Evolutionary conservation across 2,888 invertebrate genomes (phyloP).

Genomic region (Melanargia galathea): DNA sequence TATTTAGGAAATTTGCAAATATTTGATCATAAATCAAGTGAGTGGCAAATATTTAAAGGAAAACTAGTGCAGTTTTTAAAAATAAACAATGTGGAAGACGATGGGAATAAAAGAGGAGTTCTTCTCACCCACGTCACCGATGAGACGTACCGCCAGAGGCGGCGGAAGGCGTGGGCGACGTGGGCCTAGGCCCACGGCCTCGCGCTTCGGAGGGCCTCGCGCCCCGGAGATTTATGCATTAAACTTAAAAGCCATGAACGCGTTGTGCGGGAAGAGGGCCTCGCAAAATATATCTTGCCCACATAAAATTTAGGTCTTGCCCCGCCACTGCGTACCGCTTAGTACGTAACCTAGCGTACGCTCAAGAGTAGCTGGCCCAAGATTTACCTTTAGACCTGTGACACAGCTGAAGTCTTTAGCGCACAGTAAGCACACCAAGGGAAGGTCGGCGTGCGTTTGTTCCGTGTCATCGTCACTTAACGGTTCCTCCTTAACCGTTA

Average conservation of each 20-base stretch:
- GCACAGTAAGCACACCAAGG: slow-evolving; percentile 69
- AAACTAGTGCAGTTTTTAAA: neutral
- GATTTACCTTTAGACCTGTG: slow-evolving; percentile 68
- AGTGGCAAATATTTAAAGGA: slow-evolving; percentile 6
- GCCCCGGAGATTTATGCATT: no score
- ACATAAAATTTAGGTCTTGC: no score
- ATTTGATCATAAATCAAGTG: neutral
- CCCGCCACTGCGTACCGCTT: slow-evolving; percentile 11
- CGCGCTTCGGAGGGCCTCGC: no score
- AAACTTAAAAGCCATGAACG: no score
- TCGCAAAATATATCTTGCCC: no score
- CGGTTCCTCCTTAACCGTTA: slow-evolving; percentile 62
- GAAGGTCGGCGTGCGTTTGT: slow-evolving; percentile 48
- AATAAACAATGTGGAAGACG: neutral
- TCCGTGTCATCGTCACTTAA: slow-evolving; percentile 57
- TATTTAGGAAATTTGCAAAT: neutral
- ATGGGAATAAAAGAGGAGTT: neutral
- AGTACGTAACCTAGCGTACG: slow-evolving; percentile 10
- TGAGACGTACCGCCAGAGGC: no score
- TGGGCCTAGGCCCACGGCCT: no score
- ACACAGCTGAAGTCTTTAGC: slow-evolving; percentile 60
- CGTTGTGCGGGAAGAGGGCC: no score
- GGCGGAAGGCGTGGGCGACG: no score
- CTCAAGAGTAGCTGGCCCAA: neutral
- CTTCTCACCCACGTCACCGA: slow-evolving; percentile 20